These are phyloP conservation scores for Ecdyonurus torrentis DNA, from an alignment of 2,888 invertebrate species.

Conservation along the genomic window DNA sequence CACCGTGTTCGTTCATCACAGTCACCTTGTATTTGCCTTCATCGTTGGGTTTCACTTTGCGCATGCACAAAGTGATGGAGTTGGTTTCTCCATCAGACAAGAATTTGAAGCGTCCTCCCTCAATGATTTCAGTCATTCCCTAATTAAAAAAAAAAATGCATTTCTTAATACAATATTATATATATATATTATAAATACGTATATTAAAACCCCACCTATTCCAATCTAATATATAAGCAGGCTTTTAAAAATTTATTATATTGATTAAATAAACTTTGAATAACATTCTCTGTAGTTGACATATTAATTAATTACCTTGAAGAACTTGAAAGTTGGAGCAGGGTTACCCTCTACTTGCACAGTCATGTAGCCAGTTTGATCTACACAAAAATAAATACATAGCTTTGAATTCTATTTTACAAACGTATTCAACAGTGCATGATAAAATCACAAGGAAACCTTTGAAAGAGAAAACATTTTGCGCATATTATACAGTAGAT, in stretches of 20 bases:
- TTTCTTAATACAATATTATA: not conserved
- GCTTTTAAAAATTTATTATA: too few species aligned
- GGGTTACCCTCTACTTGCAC: slow-evolving; percentile 90
- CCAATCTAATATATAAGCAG: too few species aligned
- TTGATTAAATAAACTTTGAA: too few species aligned
- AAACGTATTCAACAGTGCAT: too few species aligned
- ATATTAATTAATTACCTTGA: slow-evolving; percentile 37
- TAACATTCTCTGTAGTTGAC: not conserved
- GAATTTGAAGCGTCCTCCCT: slow-evolving; percentile 90
- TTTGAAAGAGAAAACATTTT: not conserved
- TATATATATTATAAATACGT: too few species aligned
- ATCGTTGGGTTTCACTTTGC: slow-evolving; percentile 92
- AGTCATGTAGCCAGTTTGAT: slow-evolving; percentile 83
- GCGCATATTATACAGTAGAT: not conserved
- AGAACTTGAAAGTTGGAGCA: slow-evolving; percentile 87
- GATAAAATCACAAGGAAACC: too few species aligned
- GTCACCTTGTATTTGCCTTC: slow-evolving; percentile 90
- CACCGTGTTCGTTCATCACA: slow-evolving; percentile 84
- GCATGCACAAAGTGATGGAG: slow-evolving; percentile 82
- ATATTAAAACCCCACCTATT: too few species aligned
- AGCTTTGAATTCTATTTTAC: too few species aligned
- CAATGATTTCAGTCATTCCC: slow-evolving; percentile 81
- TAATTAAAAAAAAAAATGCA: slow-evolving; percentile 15
- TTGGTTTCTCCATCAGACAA: slow-evolving; percentile 88
- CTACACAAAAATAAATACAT: slow-evolving; percentile 37